Percentiles rank a stretch among this genome's conserved stretches.
Evolutionary conservation across 1,140 invertebrate species (phyloP).

Genomic region (Vollenhovia emeryi): DNA sequence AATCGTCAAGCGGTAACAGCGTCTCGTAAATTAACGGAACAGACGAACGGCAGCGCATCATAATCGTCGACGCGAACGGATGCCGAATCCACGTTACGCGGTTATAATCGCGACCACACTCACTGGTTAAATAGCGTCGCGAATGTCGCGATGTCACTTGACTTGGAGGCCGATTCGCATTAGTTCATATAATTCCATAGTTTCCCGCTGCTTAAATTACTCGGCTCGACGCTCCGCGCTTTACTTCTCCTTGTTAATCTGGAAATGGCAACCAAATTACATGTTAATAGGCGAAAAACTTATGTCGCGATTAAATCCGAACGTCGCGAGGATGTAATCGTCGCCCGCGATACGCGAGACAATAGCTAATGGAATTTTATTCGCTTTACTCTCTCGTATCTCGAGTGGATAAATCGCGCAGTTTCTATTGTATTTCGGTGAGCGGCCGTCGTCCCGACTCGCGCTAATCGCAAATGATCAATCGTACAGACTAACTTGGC

Average conservation of each 20-base stretch:
- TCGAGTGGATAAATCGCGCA: not conserved
- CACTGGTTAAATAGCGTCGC: not conserved
- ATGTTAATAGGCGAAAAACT: not conserved
- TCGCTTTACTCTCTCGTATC: not conserved
- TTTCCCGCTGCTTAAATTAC: not conserved
- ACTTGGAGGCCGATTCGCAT: not conserved
- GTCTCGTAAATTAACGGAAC: not conserved
- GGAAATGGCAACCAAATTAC: not conserved
- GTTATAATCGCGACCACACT: not conserved
- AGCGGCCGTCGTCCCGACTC: not conserved
- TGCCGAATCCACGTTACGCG: not conserved
- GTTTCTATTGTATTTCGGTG: not conserved
- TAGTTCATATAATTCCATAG: not conserved
- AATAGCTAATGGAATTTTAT: not conserved
- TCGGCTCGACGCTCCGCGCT: not conserved
- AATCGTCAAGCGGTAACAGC: not conserved
- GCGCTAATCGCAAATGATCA: not conserved
- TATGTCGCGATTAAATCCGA: not conserved
- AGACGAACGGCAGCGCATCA: not conserved
- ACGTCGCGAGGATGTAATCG: not conserved
- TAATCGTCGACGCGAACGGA: not conserved
- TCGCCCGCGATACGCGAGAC: not conserved
- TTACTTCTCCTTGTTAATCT: not conserved
- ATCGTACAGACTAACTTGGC: no score
- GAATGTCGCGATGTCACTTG: not conserved